These are phyloP conservation scores for Pangasius larnaudii DNA, from an alignment of 2,797 vertebrate species.

Conservation along the genomic window DNA sequence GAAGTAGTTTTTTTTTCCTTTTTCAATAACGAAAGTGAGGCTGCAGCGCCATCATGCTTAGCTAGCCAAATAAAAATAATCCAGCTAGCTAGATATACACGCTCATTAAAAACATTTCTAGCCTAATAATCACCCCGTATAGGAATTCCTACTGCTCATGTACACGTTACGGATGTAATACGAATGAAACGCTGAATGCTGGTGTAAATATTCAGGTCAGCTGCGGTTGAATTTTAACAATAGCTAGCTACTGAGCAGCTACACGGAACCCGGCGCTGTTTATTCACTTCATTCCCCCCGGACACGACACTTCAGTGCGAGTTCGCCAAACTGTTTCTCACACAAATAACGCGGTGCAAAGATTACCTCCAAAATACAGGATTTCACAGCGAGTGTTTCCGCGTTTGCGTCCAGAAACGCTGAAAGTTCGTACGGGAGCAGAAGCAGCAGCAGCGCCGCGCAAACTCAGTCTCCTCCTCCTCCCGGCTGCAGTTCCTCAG, in stretches of 20 bases:
- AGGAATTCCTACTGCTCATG: no score
- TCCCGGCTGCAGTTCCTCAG: constrained; percentile 25
- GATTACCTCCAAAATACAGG: constrained; percentile 38
- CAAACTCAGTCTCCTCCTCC: constrained; percentile 47
- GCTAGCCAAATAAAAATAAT: constrained; percentile 7
- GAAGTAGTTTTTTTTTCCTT: not conserved
- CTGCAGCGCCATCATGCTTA: constrained; percentile 37
- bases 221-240: constrained; percentile 28
- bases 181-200: not conserved
- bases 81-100: not conserved
- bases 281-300: not conserved
- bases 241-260: constrained; percentile 26
- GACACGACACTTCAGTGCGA: not conserved
- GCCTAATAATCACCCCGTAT: not conserved
- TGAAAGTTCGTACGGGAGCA: constrained; percentile 60
- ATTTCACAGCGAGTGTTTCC: constrained; percentile 14
- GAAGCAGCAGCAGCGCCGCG: constrained; percentile 47
- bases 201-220: not conserved
- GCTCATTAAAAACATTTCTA: not conserved
- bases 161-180: not conserved
- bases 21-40: not conserved
- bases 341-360: not conserved
- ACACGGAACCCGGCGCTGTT: not conserved
- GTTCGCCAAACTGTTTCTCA: not conserved
- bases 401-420: constrained; percentile 38